Percentiles rank a stretch among this genome's conserved stretches.
Conservation (phyloP, 1,140 invertebrate genomes). For the Leucophenga varia region DNA sequence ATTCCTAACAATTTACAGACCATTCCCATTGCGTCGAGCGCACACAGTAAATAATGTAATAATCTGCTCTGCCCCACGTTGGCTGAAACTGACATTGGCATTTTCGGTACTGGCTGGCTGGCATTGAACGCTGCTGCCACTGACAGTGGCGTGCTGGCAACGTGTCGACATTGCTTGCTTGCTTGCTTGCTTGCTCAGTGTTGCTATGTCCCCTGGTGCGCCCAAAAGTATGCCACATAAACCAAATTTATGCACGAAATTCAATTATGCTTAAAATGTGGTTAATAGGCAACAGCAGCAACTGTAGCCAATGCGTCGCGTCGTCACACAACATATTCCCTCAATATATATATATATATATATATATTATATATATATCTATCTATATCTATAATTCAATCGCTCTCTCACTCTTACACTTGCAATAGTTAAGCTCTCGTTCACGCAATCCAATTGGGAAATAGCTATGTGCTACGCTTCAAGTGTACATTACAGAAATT, state of each 20-base stretch:
- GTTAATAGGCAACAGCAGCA: constrained; percentile 44
- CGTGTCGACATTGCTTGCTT: too few relatives aligned
- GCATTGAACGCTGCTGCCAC: neutral
- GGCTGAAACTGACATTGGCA: too few relatives aligned
- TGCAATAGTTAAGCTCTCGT: constrained; percentile 10
- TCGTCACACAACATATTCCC: neutral
- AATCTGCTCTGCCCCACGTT: too few relatives aligned
- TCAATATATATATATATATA: too few relatives aligned
- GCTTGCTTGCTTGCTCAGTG: too few relatives aligned
- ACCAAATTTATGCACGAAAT: constrained; percentile 52
- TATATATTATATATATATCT: too few relatives aligned
- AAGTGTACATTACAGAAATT: constrained; percentile 13
- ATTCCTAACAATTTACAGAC: neutral
- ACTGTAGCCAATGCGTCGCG: constrained; percentile 35
- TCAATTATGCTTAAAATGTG: constrained; percentile 53
- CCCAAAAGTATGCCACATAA: constrained; percentile 27
- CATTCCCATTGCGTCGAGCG: constrained; percentile 3
- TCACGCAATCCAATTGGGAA: constrained; percentile 16
- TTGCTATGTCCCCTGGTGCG: constrained; percentile 32
- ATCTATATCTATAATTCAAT: too few relatives aligned
- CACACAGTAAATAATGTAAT: constrained; percentile 50
- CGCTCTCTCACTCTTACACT: neutral
- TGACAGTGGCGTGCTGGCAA: too few relatives aligned
- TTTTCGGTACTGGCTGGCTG: constrained; percentile 22
- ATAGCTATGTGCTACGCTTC: constrained; percentile 4